These are phyloP conservation scores for Acinonyx jubatus DNA, from an alignment of 2,113 vertebrate genomes.

Conservation along the genomic window DNA sequence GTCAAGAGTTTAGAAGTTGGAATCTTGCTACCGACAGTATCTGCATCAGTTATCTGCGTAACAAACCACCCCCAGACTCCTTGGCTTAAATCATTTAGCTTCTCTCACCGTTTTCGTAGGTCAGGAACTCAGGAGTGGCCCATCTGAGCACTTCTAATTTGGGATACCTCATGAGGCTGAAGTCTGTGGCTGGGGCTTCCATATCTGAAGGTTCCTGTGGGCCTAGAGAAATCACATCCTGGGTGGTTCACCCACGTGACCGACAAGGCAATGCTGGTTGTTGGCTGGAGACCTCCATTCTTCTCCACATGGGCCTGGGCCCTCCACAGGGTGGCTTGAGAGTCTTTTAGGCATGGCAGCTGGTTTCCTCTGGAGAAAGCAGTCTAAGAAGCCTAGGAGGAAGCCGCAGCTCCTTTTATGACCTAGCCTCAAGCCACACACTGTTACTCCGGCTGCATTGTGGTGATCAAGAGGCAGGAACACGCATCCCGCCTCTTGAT, in stretches of 20 bases:
- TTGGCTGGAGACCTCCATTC: not conserved
- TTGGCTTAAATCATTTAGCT: not conserved
- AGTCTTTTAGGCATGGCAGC: not conserved
- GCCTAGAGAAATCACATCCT: not conserved
- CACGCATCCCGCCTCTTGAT: not conserved
- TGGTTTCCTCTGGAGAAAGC: not conserved
- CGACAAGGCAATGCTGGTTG: not conserved
- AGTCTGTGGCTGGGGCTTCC: not conserved
- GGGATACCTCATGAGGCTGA: not conserved
- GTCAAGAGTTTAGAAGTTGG: conserved; percentile 14
- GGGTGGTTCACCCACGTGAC: not conserved
- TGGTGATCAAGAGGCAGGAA: not conserved
- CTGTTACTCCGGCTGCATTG: accelerated
- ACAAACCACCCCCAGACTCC: not conserved
- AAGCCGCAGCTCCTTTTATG: not conserved
- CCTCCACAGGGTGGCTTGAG: not conserved
- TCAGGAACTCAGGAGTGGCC: not conserved
- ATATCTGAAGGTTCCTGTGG: not conserved
- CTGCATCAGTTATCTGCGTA: not conserved
- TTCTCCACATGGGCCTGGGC: not conserved
- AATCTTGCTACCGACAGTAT: not conserved
- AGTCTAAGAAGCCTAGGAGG: not conserved
- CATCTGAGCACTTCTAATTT: not conserved
- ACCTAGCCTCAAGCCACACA: not conserved
- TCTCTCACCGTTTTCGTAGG: not conserved